phyloP scores from a whole-genome alignment of 2,888 invertebrate species.

The Drosophila incognita region DNA sequence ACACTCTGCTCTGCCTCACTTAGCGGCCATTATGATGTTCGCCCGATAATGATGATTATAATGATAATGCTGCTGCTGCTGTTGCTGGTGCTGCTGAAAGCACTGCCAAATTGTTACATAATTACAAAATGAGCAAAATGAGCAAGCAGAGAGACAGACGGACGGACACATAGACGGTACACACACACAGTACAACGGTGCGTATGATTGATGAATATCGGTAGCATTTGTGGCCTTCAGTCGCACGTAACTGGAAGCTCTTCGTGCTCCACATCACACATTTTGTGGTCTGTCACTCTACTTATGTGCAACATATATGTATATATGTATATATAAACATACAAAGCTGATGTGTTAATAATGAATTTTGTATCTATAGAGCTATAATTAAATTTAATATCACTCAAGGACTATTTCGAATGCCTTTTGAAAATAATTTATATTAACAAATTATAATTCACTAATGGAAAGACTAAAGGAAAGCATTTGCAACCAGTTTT shows the following conservation, averaged over 20 bases:
- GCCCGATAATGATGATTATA: conserved; percentile 39
- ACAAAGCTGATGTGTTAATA: conserved; percentile 33
- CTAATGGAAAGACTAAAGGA: neutral
- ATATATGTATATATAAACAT: neutral
- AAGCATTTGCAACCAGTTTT: neutral
- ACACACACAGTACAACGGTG: conserved; percentile 38
- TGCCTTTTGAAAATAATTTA: neutral
- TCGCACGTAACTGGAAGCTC: conserved; percentile 24
- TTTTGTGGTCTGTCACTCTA: conserved; percentile 27
- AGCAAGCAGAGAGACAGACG: conserved; percentile 15
- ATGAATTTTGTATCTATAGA: conserved; percentile 21
- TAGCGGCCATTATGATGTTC: conserved; percentile 27
- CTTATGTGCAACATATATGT: neutral
- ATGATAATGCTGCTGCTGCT: conserved; percentile 32
- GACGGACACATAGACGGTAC: neutral
- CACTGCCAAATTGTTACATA: conserved; percentile 71
- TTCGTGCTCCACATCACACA: conserved; percentile 23
- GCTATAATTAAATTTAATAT: neutral
- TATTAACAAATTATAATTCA: neutral
- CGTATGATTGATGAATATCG: conserved; percentile 75
- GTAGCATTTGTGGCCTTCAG: conserved; percentile 24
- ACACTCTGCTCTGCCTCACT: conserved; percentile 47
- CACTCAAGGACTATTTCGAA: neutral
- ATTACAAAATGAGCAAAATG: conserved; percentile 66
- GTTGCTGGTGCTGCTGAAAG: conserved; percentile 24